Evolutionary conservation across 2,113 vertebrate genomes (phyloP).

Genomic region (Stigmatopora argus): DNA sequence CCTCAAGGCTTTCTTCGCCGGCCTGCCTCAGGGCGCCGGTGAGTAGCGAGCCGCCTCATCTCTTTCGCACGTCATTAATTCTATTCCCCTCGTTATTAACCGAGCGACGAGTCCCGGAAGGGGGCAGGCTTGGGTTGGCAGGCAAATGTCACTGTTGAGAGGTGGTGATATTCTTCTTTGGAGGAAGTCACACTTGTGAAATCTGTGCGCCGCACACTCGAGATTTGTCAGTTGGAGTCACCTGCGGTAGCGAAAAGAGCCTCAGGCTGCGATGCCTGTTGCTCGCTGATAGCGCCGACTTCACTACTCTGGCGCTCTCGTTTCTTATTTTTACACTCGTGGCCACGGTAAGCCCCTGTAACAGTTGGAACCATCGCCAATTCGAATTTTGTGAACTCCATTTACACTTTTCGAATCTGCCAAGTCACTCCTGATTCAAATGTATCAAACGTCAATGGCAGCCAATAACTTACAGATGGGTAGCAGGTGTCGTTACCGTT

Average conservation of each 20-base stretch:
- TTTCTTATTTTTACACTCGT: not conserved
- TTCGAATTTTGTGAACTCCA: not conserved
- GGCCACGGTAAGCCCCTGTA: not conserved
- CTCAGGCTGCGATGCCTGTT: not conserved
- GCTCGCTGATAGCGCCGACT: slow-evolving; percentile 1
- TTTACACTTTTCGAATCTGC: not conserved
- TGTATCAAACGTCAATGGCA: not conserved
- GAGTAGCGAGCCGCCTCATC: slow-evolving; percentile 55
- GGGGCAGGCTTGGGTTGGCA: not conserved
- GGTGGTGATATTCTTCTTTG: not conserved
- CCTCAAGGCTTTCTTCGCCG: slow-evolving; percentile 80
- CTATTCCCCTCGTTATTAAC: not conserved
- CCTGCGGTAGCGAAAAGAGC: slow-evolving; percentile 1
- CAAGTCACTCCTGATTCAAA: not conserved
- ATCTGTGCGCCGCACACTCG: not conserved
- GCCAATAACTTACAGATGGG: not conserved
- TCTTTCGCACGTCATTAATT: not conserved
- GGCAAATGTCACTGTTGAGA: slow-evolving; percentile 3
- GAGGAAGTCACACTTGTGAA: not conserved
- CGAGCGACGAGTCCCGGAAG: not conserved
- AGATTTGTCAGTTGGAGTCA: slow-evolving; percentile 5
- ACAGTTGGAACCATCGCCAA: not conserved
- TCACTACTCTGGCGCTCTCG: not conserved
- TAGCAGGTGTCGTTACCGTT: no score
- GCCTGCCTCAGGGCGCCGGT: slow-evolving; percentile 78